These are phyloP conservation scores for Rhagonycha fulva DNA, from an alignment of 2,888 invertebrate genomes.

Conservation along the genomic window DNA sequence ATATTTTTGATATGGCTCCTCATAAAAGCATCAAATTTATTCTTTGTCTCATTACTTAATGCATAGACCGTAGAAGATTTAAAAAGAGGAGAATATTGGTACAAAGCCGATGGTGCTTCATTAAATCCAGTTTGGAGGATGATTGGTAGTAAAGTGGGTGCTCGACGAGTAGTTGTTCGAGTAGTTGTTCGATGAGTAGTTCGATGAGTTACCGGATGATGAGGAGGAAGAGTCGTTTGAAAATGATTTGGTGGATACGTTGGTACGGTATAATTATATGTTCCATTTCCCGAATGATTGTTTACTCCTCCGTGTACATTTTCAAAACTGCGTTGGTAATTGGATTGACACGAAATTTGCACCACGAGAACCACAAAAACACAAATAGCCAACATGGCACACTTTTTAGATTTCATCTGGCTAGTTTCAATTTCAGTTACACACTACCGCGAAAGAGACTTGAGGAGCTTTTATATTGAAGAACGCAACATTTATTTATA, in stretches of 20 bases:
- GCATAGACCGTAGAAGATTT: neutral
- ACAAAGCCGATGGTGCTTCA: neutral
- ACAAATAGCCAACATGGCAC: neutral
- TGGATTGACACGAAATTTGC: neutral
- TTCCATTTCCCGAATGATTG: neutral
- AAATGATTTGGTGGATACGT: neutral
- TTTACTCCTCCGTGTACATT: neutral
- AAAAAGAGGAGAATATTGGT: neutral
- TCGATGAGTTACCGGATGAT: neutral
- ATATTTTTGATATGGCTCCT: neutral
- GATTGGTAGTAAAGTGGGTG: neutral
- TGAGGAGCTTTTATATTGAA: neutral
- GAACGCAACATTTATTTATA: neutral
- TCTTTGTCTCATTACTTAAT: neutral
- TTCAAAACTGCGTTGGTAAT: neutral
- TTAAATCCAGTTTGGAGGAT: neutral
- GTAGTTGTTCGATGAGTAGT: neutral
- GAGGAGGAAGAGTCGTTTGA: neutral
- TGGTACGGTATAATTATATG: neutral
- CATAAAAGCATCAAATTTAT: neutral
- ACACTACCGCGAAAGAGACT: neutral
- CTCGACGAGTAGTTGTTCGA: neutral
- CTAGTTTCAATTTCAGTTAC: neutral
- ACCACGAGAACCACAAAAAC: neutral
- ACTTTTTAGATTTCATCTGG: neutral